Evolutionary conservation across 2,797 vertebrate species (phyloP), one percentile per base, ranked within the genome.

Genomic region (Sciurus vulgaris): DNA sequence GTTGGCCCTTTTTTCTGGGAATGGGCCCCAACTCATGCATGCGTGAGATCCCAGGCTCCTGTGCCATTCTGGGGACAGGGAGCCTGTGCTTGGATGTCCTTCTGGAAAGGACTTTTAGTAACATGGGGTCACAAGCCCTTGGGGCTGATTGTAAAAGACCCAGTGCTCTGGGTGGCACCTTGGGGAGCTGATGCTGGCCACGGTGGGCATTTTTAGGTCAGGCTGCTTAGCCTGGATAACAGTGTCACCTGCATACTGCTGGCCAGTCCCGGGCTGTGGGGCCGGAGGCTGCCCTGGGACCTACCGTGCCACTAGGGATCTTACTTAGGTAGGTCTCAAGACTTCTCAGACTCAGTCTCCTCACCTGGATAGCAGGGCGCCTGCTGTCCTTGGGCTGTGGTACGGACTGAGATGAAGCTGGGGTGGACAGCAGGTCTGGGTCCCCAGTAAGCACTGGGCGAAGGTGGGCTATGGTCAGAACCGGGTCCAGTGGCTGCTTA

Each of bases 391-490:
- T 20, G 41, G 35, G 44, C 1, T 0, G 6, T 30, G 28, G n/a
- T 9, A 41, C 22, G 38, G 20, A 10, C 20, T 1, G 11, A 2
- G n/a, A 1, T 5, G 1, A 4, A 10, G 78, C 49, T 3, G 4
- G 0, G 0, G 30, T 30, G 26, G 2, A 1, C 15, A 2, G 8
- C 14, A 2, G 15, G 41, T 35, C 56, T 9, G 2, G 2, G 67
- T 20, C 38, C 33, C 61, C 3, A 0, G 3, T 4, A 7, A 3
- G 35, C 11, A 0, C 70, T 5, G 38, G 0, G 51, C 0, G 28
- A 15, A 2, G 22, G 13, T 6, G 7, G 74, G 54, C 65, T 24
- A 2, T 4, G 59, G 2, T 6, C 30, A 26, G 56, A 24, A 24
- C 56, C 9, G 22, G 28, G 28, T 14, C 11, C 63, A 33, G 63